These are phyloP conservation scores for Deilephila porcellus DNA, from an alignment of 2,888 invertebrate species.

Conservation along the genomic window DNA sequence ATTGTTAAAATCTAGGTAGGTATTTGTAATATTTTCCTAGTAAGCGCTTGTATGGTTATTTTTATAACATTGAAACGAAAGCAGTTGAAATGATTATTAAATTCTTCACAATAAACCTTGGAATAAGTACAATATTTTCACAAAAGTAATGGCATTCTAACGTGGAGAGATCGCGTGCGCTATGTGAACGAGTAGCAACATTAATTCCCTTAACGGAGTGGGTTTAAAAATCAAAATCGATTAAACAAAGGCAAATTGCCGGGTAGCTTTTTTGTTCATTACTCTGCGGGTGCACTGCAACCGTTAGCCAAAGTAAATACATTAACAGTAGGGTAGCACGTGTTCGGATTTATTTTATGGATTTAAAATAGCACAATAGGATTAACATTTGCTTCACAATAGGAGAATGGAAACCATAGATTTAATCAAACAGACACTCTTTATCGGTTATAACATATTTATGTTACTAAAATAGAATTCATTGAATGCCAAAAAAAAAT, in stretches of 20 bases:
- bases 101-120: background rate
- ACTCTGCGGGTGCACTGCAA: constrained; percentile 55
- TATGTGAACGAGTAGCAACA: background rate
- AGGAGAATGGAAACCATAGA: background rate
- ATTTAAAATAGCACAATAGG: constrained; percentile 6
- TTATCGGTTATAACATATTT: no score
- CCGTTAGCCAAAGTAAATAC: constrained; percentile 27
- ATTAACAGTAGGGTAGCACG: background rate
- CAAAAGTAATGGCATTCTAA: constrained; percentile 18
- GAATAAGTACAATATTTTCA: background rate
- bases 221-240: constrained; percentile 27
- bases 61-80: background rate
- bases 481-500: no score
- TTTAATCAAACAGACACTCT: background rate
- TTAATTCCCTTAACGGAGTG: background rate
- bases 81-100: background rate
- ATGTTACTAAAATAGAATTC: no score
- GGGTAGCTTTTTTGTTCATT: constrained; percentile 46
- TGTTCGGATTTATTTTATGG: background rate
- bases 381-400: background rate
- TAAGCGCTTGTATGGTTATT: background rate
- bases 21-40: background rate
- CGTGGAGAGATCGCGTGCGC: constrained; percentile 11
- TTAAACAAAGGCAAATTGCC: constrained; percentile 46
- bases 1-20: background rate